Evolutionary conservation across 2,797 vertebrate species (phyloP), one percentile per base, ranked within the genome.

Genomic region (Phoeniculus purpureus): DNA sequence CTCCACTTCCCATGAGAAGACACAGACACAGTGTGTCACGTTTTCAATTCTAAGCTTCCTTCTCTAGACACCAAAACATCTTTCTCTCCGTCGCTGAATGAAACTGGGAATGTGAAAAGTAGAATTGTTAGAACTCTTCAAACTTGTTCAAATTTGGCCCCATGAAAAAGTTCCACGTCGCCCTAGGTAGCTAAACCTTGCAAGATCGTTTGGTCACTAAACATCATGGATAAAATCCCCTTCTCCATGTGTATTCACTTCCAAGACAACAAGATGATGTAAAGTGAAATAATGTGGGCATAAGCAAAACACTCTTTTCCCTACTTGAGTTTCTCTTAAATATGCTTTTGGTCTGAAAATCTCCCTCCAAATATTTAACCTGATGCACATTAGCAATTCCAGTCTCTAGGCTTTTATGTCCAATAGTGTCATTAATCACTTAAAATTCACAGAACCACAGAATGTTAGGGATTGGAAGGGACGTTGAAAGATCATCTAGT

Each of bases 1-100:
- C 15, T 87, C 64, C n/a, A 65, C 70, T 55, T 73, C 61, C 54
- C 25, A 15, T 5, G 4, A 45, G n/a, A 55, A 0, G 10, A 52
- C 18, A 71, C 16, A 68, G 71, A 72, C 8, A 27, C 62, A 0
- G 0, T 5, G 19, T 16, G 27, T 14, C 29, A 29, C 12, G 20
- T 45, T 37, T 32, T 56, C 22, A 43, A 3, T 29, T 70, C 54
- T 37, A 61, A 54, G 45, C 6, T 56, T 56, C 25, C 6, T 27
- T 60, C 27, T 3, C 6, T 27, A 81, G n/a, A 60, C 29, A 58
- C 7, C 17, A 2, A 3, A 7, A 40, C 20, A 10, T 16, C 9
- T 22, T 83, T 58, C 60, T 66, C 21, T 72, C 22, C 3, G 27
- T 21, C 37, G 16, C 16, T 43, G 43, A 43, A 43, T 43, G 43